Evolutionary conservation across 2,888 invertebrate genomes (phyloP).

Genomic region (Eristalis arbustorum): DNA sequence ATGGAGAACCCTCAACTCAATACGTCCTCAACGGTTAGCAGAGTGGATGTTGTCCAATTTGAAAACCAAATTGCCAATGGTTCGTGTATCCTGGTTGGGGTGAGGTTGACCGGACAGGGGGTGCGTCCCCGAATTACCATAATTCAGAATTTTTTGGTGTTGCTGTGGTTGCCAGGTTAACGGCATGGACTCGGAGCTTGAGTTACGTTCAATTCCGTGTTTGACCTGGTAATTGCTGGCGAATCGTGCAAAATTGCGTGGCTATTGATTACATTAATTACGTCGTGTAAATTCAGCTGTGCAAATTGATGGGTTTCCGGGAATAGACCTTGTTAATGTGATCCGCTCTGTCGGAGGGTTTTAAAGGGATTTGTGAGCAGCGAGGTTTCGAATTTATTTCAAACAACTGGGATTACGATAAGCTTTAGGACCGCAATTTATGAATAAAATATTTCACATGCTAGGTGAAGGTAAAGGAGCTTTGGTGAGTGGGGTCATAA

Average conservation of each 20-base stretch:
- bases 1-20: not conserved
- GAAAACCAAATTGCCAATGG: not conserved
- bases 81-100: not conserved
- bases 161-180: not conserved
- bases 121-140: not conserved
- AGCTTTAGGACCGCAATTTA: not conserved
- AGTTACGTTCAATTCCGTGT: not conserved
- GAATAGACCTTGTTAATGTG: not conserved
- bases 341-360: not conserved
- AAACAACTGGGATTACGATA: not conserved
- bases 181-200: not conserved
- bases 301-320: not conserved
- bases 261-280: constrained; percentile 7
- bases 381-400: not conserved
- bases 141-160: not conserved
- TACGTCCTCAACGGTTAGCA: no score
- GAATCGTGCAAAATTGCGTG: not conserved
- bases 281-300: not conserved
- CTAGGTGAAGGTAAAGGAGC: no score
- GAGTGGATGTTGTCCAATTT: not conserved
- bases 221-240: not conserved
- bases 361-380: not conserved
- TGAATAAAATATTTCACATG: not conserved
- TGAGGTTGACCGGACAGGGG: not conserved
- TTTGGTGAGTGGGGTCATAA: no score